These are phyloP conservation scores for Laspeyria flexula DNA, from an alignment of 2,888 invertebrate species.

Conservation along the genomic window DNA sequence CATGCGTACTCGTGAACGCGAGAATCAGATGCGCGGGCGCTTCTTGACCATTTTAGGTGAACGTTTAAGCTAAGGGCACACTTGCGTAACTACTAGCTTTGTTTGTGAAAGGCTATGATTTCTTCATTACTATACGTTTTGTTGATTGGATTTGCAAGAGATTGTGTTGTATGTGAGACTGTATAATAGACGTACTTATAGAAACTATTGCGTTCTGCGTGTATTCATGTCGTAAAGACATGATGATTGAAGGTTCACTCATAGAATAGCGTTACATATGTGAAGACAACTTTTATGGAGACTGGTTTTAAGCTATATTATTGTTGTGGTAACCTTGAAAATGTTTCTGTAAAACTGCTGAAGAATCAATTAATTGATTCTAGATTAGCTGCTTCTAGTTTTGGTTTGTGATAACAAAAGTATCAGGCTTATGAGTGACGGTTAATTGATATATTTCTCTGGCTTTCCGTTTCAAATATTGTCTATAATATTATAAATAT, in stretches of 20 bases:
- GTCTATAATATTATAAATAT: too few relatives aligned
- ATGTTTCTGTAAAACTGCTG: too few relatives aligned
- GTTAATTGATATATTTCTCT: too few relatives aligned
- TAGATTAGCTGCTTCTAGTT: too few relatives aligned
- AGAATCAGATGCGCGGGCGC: constrained; percentile 49
- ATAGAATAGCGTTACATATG: too few relatives aligned
- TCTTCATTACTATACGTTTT: constrained; percentile 28
- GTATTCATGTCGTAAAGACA: not conserved
- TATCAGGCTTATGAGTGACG: too few relatives aligned
- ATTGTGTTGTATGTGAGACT: not conserved
- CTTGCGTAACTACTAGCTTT: constrained; percentile 36
- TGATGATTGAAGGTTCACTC: not conserved
- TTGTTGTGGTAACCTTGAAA: too few relatives aligned
- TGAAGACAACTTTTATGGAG: too few relatives aligned
- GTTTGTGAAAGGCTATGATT: constrained; percentile 40
- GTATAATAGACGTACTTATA: not conserved
- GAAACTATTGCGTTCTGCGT: not conserved
- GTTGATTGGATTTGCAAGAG: not conserved
- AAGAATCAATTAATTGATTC: too few relatives aligned
- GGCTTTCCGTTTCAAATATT: too few relatives aligned
- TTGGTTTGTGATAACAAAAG: too few relatives aligned
- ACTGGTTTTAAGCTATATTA: too few relatives aligned
- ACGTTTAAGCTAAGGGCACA: constrained; percentile 42
- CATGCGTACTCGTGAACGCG: constrained; percentile 41
- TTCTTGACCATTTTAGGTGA: constrained; percentile 47